Base-by-base conservation (phyloP, 2,113 vertebrate species). In the Pterocles gutturalis region DNA sequence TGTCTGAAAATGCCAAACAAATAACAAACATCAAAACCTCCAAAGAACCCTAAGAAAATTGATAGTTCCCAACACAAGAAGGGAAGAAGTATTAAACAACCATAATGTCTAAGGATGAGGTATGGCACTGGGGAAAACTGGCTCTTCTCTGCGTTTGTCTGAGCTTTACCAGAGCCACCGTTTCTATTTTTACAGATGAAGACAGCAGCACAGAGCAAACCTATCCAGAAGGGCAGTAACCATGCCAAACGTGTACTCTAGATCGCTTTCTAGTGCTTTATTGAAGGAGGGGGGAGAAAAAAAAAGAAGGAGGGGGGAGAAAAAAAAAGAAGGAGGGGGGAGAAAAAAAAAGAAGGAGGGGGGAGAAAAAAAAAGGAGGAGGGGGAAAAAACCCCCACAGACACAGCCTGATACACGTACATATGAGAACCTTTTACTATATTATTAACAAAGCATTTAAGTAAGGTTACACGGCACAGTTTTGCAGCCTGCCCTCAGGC, bases 331-430 rank as follows among this genome's bases (percentile, higher is more conserved):
- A 41, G 38, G 38, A 41, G 38, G 38, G 4, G 38, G 38, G 38
- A 11, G 38, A 11, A 11, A 41, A 41, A 41, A 38, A 8, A 38
- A 38, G 10, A 38, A 38, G 38, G 38, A 38, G 38, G 38, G 38
- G 38, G 38, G 38, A 10, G 10, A 38, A 38, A 38, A 38, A 10
- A 10, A 38, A 38, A 38, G 38, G 38, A 38, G 10, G 38, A 12
- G 38, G 38, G 11, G 38, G 38, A 9, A 31, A 55, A 31, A 11
- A 17, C 25, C 25, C 51, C 25, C 51, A 46, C 8, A 54, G 9
- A 5, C 19, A 33, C 45, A 65, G 46, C 6, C 66, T 33, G 15
- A 29, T 31, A 34, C 0, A 0, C 0, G 4, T 16, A 28, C 29
- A 53, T 10, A 14, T 4, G 13, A 69, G 24, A 75, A 38, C 5